Conservation (phyloP, 2,113 vertebrate genomes). For the Castor canadensis region DNA sequence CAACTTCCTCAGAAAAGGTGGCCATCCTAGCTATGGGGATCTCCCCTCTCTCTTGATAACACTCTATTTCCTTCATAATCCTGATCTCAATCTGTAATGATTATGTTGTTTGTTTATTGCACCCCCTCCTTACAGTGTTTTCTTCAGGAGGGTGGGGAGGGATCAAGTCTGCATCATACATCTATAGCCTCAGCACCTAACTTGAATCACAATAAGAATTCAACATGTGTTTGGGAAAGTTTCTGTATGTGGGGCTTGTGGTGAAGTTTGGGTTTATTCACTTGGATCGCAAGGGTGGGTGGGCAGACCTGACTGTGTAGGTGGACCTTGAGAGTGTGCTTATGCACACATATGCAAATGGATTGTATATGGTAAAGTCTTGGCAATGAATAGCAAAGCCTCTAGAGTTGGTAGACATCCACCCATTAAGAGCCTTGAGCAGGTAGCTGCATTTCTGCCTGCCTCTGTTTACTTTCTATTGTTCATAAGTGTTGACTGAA, state of each 20-base stretch:
- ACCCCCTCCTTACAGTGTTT: background rate
- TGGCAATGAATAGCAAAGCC: background rate
- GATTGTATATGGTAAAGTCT: background rate
- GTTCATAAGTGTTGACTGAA: no score
- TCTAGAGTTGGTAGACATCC: rapidly evolving
- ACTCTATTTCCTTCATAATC: background rate
- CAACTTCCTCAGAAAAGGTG: background rate
- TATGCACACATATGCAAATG: background rate
- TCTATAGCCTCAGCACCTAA: background rate
- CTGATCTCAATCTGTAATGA: background rate
- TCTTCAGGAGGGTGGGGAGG: background rate
- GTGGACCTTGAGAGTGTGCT: background rate
- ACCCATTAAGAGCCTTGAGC: background rate
- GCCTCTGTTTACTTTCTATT: background rate
- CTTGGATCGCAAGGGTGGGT: background rate
- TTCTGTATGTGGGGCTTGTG: slow-evolving; percentile 89
- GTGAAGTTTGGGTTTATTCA: background rate
- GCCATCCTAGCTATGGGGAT: background rate
- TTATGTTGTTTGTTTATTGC: background rate
- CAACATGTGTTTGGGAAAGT: slow-evolving; percentile 77
- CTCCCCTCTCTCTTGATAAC: background rate
- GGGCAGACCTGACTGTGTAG: background rate
- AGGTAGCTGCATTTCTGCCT: background rate
- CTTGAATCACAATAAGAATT: background rate
- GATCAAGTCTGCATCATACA: background rate